These are phyloP conservation scores for Oenanthe melanoleuca DNA, from an alignment of 2,113 vertebrate species.

Conservation along the genomic window DNA sequence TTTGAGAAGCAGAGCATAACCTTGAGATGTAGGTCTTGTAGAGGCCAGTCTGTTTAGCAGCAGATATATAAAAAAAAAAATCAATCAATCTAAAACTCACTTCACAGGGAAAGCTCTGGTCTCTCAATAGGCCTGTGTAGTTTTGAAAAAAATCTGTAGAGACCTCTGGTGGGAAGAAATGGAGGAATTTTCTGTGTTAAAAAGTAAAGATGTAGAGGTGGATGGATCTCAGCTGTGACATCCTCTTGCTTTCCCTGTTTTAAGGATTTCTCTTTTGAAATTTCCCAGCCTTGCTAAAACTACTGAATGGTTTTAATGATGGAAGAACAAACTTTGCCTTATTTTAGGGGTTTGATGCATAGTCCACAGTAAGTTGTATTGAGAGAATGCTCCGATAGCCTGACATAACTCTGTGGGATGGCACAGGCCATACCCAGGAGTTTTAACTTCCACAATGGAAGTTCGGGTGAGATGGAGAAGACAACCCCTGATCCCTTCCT, in stretches of 20 bases:
- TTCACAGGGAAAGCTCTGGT: neutral
- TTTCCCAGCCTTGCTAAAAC: neutral
- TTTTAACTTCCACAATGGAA: neutral
- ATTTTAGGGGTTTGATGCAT: neutral
- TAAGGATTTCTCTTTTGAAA: neutral
- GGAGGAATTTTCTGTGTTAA: neutral
- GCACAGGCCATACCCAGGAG: neutral
- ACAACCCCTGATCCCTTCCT: neutral
- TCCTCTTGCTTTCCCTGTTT: neutral
- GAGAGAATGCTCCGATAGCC: neutral
- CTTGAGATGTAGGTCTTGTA: neutral
- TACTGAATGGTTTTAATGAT: neutral
- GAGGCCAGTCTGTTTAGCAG: neutral
- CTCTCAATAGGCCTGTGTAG: neutral
- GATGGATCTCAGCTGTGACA: neutral
- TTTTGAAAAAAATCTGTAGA: neutral
- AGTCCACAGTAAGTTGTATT: accelerated
- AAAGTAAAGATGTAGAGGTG: neutral
- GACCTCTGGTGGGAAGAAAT: constrained; percentile 9
- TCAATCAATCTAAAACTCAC: neutral
- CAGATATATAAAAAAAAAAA: neutral
- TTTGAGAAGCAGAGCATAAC: neutral
- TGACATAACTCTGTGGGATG: accelerated
- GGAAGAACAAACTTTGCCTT: neutral
- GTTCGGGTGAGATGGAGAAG: neutral